A percentile compares a stretch with the other conserved stretches of the same genome.
Conservation (phyloP, 1,140 invertebrate species). For the Parapsyche elsis region DNA sequence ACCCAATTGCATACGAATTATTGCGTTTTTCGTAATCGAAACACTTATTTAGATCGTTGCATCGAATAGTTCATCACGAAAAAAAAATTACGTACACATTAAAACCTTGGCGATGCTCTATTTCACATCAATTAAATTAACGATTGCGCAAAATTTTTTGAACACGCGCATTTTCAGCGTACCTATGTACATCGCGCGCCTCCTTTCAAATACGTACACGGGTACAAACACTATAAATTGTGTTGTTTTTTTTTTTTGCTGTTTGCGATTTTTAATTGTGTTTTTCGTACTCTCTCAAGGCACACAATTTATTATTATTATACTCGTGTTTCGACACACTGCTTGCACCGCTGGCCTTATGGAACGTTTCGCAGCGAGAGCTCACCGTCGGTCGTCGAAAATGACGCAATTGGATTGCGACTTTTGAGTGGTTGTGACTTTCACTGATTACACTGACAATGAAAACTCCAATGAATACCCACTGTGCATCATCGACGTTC, state of each 20-base stretch:
- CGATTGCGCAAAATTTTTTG: background rate
- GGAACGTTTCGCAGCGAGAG: conserved; percentile 27
- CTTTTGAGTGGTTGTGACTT: conserved; percentile 4
- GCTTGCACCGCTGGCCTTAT: conserved; percentile 22
- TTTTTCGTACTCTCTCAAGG: background rate
- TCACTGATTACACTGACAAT: conserved; percentile 17
- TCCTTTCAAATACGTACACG: background rate
- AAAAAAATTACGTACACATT: background rate
- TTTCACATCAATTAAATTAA: conserved; percentile 8
- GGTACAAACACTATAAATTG: background rate
- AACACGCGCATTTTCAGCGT: background rate
- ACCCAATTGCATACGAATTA: background rate
- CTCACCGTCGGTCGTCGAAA: background rate
- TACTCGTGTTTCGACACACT: conserved; percentile 17
- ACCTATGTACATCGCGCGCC: background rate
- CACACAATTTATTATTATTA: background rate
- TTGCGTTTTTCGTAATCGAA: background rate
- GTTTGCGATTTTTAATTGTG: too few relatives aligned
- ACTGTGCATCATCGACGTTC: too few relatives aligned
- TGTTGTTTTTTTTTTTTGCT: background rate
- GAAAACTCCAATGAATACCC: background rate
- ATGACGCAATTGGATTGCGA: conserved; percentile 27
- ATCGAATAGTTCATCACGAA: background rate
- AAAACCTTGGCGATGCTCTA: conserved; percentile 11
- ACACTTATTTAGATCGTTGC: background rate